A percentile compares a stretch with the other conserved stretches of the same genome.
Conservation (phyloP, 2,888 invertebrate genomes). For the Drosophila monieri region DNA sequence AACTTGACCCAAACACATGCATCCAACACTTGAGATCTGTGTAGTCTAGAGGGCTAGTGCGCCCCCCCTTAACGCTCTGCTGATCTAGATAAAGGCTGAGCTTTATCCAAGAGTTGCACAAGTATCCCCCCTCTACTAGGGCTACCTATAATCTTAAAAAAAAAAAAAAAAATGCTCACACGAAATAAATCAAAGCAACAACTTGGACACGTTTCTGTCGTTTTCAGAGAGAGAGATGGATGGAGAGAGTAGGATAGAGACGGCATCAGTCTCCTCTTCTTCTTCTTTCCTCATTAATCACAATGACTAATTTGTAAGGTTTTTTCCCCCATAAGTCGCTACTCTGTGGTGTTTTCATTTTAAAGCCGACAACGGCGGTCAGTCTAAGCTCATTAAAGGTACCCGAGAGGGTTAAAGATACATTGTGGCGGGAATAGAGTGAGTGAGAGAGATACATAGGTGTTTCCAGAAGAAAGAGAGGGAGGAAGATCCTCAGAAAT, state of each 20-base stretch:
- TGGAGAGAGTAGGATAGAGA: background rate
- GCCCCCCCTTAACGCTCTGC: constrained; percentile 35
- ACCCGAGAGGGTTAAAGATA: constrained; percentile 49
- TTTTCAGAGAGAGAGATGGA: background rate
- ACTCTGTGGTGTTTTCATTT: constrained; percentile 21
- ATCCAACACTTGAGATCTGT: constrained; percentile 16
- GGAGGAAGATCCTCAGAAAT: background rate
- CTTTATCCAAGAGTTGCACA: constrained; percentile 49
- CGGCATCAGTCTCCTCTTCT: constrained; percentile 20
- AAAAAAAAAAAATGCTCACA: constrained; percentile 33
- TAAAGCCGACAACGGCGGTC: constrained; percentile 44
- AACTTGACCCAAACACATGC: constrained; percentile 61
- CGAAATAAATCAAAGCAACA: constrained; percentile 51
- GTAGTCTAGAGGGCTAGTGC: background rate
- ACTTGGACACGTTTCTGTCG: constrained; percentile 35
- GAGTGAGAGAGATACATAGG: background rate
- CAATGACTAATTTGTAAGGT: constrained; percentile 65
- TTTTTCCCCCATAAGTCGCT: background rate
- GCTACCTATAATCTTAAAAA: constrained; percentile 33
- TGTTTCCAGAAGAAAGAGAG: background rate
- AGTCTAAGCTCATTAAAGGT: constrained; percentile 58
- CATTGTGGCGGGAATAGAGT: constrained; percentile 5
- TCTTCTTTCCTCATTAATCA: constrained; percentile 62
- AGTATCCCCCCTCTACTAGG: constrained; percentile 16
- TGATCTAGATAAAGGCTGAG: constrained; percentile 53